phyloP scores from a whole-genome alignment of 92 coral and sea anemone genomes.

The Galaxea fascicularis region DNA sequence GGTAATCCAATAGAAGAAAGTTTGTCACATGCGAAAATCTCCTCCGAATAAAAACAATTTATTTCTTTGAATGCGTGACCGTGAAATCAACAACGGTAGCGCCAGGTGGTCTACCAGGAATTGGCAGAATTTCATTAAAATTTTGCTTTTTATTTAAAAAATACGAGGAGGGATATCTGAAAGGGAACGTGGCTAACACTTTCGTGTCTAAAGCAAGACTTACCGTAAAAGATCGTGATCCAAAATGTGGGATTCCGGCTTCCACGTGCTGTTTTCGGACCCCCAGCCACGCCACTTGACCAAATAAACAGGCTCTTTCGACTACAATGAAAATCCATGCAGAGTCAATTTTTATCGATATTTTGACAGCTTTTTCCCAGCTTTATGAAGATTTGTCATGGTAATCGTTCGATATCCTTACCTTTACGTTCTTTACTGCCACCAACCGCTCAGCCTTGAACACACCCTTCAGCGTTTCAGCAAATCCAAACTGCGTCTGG shows the following conservation, averaged over 20 bases:
- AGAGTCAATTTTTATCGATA: neutral
- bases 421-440: neutral
- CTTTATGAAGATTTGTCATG: neutral
- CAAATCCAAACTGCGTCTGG: conserved; percentile 37
- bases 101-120: neutral
- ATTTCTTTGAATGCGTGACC: no score
- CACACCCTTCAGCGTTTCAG: neutral
- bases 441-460: neutral
- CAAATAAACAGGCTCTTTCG: conserved; percentile 1
- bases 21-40: neutral
- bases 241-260: conserved; percentile 21
- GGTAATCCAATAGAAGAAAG: no score
- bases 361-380: neutral
- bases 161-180: neutral
- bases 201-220: neutral
- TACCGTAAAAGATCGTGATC: conserved; percentile 5
- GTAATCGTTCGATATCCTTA: conserved; percentile 3
- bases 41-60: neutral
- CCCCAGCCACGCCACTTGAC: conserved; percentile 14
- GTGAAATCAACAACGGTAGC: conserved; percentile 1
- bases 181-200: conserved; percentile 2
- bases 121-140: neutral
- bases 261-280: conserved; percentile 23
- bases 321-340: conserved; percentile 6
- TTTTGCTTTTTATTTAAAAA: neutral